phyloP scores from a whole-genome alignment of 2,888 invertebrate species.

The Synanthedon vespiformis region DNA sequence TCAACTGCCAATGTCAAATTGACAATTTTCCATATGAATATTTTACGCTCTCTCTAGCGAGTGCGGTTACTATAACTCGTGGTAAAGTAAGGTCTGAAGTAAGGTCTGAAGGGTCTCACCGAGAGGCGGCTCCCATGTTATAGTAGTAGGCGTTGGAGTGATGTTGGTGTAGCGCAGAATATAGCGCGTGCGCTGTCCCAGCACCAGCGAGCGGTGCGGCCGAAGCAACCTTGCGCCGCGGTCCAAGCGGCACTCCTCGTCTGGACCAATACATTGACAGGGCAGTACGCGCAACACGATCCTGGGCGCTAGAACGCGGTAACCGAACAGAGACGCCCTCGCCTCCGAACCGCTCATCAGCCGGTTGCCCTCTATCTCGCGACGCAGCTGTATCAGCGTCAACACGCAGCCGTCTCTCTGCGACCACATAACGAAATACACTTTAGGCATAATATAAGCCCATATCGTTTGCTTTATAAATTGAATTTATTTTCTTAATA shows the following conservation, averaged over 20 bases:
- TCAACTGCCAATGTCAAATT: too few relatives aligned
- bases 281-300: constrained; percentile 26
- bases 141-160: constrained; percentile 33
- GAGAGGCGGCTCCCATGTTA: constrained; percentile 31
- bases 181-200: constrained; percentile 24
- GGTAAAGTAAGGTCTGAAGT: too few relatives aligned
- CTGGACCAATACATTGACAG: constrained; percentile 19
- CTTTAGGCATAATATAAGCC: too few relatives aligned
- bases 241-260: constrained; percentile 22
- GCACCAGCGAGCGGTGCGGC: constrained; percentile 22
- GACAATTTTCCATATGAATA: too few relatives aligned
- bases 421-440: too few relatives aligned
- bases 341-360: constrained; percentile 14
- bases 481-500: too few relatives aligned
- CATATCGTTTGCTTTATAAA: too few relatives aligned
- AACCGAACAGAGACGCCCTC: constrained; percentile 30
- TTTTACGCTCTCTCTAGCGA: too few relatives aligned
- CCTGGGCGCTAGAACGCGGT: constrained; percentile 42
- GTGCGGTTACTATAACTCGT: too few relatives aligned
- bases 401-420: constrained; percentile 39
- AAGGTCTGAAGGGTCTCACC: constrained; percentile 17
- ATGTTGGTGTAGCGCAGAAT: constrained; percentile 31
- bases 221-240: constrained; percentile 28
- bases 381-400: constrained; percentile 24
- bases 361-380: constrained; percentile 9